Evolutionary conservation across 1,140 invertebrate genomes (phyloP).

Genomic region (Coenobita brevimanus): DNA sequence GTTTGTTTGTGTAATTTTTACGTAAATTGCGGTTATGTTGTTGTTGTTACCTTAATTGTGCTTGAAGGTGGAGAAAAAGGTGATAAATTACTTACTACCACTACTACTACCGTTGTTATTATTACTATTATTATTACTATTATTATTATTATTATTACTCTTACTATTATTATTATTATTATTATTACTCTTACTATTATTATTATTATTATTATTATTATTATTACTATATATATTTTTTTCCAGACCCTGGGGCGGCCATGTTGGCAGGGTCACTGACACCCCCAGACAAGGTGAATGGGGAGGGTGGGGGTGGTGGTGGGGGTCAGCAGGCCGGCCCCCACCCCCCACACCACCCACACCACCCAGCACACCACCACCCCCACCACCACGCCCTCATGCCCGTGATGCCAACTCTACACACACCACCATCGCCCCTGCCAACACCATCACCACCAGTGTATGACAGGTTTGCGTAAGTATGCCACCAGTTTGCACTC

Average conservation of each 20-base stretch:
- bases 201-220: neutral
- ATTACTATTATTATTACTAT: too few relatives aligned
- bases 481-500: too few relatives aligned
- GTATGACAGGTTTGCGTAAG: slow-evolving; percentile 72
- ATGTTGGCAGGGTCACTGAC: slow-evolving; percentile 73
- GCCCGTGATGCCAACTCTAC: slow-evolving; percentile 76
- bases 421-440: slow-evolving; percentile 83
- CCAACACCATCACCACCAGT: slow-evolving; percentile 78
- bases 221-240: neutral
- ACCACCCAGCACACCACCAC: slow-evolving; percentile 60
- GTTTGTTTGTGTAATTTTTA: too few relatives aligned
- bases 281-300: slow-evolving; percentile 77
- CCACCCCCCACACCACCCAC: neutral
- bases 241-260: slow-evolving; percentile 70
- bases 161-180: too few relatives aligned
- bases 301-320: slow-evolving; percentile 69
- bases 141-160: too few relatives aligned
- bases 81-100: too few relatives aligned
- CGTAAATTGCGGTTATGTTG: too few relatives aligned
- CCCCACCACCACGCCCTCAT: slow-evolving; percentile 67
- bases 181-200: too few relatives aligned
- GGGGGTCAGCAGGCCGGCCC: neutral
- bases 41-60: too few relatives aligned
- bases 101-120: too few relatives aligned
- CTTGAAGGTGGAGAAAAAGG: too few relatives aligned